Percentiles rank a stretch among this genome's conserved stretches.
Evolutionary conservation across 2,113 vertebrate species (phyloP).

Genomic region (Ciconia maguari): DNA sequence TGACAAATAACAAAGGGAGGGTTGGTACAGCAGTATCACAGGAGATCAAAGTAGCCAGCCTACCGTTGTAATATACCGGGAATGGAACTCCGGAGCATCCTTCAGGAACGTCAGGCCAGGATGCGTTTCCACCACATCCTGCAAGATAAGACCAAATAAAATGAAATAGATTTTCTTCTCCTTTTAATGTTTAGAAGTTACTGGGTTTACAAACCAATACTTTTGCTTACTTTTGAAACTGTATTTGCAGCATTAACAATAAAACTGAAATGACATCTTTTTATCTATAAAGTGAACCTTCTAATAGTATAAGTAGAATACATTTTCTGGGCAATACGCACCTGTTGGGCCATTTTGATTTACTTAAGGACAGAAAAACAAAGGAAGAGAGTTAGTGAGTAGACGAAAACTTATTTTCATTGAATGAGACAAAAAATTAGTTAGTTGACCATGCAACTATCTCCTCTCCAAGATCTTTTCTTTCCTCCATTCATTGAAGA

Average conservation of each 20-base stretch:
- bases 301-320: not conserved
- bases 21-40: not conserved
- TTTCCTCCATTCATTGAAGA: not conserved
- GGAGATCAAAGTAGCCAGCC: not conserved
- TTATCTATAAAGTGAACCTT: not conserved
- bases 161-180: not conserved
- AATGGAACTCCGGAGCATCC: slow-evolving; percentile 98
- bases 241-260: not conserved
- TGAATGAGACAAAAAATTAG: slow-evolving; percentile 9
- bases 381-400: slow-evolving; percentile 59
- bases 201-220: not conserved
- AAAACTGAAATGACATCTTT: not conserved
- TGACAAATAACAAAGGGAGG: not conserved
- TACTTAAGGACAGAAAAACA: slow-evolving; percentile 65
- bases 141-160: slow-evolving; percentile 37
- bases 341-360: slow-evolving; percentile 57
- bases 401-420: slow-evolving; percentile 32
- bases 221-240: not conserved
- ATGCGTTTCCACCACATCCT: slow-evolving; percentile 98
- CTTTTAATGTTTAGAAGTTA: not conserved
- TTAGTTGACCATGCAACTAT: slow-evolving; percentile 30
- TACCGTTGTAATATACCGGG: slow-evolving; percentile 98
- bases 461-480: not conserved
- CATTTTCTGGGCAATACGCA: slow-evolving; percentile 39
- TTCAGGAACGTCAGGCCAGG: slow-evolving; percentile 97